Conservation (phyloP, 2,113 vertebrate species). For the Cinclus mexicanus region DNA sequence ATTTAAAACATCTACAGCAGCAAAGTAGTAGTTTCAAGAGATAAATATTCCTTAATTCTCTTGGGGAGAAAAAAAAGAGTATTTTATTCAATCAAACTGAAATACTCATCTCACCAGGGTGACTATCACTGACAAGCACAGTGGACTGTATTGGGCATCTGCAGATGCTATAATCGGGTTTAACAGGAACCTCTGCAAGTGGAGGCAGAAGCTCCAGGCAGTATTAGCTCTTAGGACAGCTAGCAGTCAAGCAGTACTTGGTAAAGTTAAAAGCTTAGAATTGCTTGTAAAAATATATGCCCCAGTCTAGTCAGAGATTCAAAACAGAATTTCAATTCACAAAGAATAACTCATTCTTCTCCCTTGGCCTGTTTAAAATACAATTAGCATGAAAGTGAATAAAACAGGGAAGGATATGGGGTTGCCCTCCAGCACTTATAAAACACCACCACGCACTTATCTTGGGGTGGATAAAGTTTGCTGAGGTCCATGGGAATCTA, state of each 20-base stretch:
- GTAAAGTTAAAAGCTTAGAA: not conserved
- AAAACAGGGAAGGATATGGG: not conserved
- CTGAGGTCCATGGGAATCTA: not conserved
- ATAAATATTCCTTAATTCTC: not conserved
- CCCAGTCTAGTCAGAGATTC: not conserved
- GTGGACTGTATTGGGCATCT: not conserved
- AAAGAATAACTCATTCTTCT: not conserved
- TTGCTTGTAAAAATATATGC: not conserved
- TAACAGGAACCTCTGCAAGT: not conserved
- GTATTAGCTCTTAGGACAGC: not conserved
- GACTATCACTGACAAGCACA: not conserved
- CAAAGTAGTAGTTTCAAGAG: not conserved
- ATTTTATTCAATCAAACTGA: not conserved
- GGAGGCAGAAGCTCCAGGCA: not conserved
- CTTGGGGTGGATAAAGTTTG: not conserved
- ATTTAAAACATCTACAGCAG: not conserved
- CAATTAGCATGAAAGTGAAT: not conserved
- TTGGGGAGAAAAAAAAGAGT: not conserved
- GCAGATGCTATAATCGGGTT: not conserved
- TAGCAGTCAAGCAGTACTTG: not conserved
- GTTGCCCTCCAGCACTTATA: not conserved
- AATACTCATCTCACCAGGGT: not conserved
- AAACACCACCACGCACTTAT: not conserved
- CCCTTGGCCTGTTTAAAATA: not conserved
- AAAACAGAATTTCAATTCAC: not conserved